Base-by-base conservation (phyloP, 2,113 vertebrate species). In the Notiomystis cincta region DNA sequence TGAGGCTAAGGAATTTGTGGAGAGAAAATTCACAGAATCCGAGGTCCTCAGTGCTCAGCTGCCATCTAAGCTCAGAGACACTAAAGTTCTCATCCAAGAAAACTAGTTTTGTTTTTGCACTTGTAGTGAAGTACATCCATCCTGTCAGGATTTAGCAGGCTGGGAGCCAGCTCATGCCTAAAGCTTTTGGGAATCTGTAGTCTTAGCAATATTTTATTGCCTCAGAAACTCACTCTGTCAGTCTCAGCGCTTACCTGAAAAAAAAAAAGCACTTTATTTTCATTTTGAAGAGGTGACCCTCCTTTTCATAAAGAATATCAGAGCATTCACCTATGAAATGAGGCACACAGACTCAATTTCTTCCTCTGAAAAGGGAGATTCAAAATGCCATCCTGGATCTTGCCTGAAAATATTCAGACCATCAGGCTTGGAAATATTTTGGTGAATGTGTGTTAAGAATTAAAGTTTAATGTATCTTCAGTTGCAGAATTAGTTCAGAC, bases 391-490 rank as follows among this genome's bases (percentile, higher is more conserved):
- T 62, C 38, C 42, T 73, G 30, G 16, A 57, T 62, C n/a, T 83
- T 0, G 0, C 19, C 51, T 87, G 80, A 83, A 82, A 61, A 69
- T 13, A 82, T 6, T 17, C 16, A 87, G 15, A 66, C 42, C 7
- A 22, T 42, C n/a, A 42, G 23, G 8, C 15, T 77, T 53, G 14
- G n/a, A 66, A 67, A 83, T 69, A 69, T 18, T 86, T 65, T 53
- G 15, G 21, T 37, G n/a, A 38, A 45, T 0, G 0, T 48, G 15
- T 24, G 7, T 62, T 61, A 57, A 56, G 8, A n/a, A n/a, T 5
- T 33, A 8, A 47, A 25, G 14, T 14, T 69, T 20, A 62, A n/a
- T 3, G 2, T 56, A 40, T 60, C 15, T 21, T 60, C 28, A 60
- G 12, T 20, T 70, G 5, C 30, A 15, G n/a, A n/a, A n/a, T n/a